Evolutionary conservation across 92 coral and sea anemone species (phyloP), one percentile per base, ranked within the genome.

Genomic region (Nematostella vectensis): DNA sequence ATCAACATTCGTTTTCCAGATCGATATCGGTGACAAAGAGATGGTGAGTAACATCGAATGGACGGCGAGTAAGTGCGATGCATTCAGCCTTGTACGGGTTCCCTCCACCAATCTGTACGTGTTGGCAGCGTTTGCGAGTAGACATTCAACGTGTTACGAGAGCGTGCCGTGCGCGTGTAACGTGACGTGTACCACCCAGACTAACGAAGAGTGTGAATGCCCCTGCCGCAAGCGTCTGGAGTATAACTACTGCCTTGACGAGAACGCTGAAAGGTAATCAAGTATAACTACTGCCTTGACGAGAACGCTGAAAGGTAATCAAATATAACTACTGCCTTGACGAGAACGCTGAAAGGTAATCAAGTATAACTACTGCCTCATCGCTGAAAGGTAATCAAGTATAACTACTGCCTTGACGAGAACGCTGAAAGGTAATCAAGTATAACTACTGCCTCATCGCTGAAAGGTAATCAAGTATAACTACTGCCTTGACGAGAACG

Each of bases 161-260:
- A 45, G 65, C 26, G 28, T 50, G n/a, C 10, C 56, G 21, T 78
- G 81, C 45, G 23, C 48, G 1, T 84, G 94, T 45, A 4, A 47
- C 2, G 50, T 16, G 25, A 50, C 69, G 3, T 79, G 85, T 22
- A 33, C 24, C 8, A 29, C 45, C 8, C 8, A 48, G 18, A 25
- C 49, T 6, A 29, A 27, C 21, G 27, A 26, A 8, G 50, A 30
- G 12, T 84, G 94, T 27, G 83, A 84, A 44, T 79, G 82, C 54
- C 87, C 87, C 12, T 79, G 94, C 48, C 60, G 45, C 27, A 54
- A 43, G 6, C 70, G 74, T 30, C 59, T 83, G 17, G 74, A 70
- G 6, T 83, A 79, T 29, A 47, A 79, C 39, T 57, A 50, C 69
- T 83, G 94, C 69, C 29, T 55, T 17, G 85, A 71, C 54, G 47